Evolutionary conservation across 2,888 invertebrate genomes (phyloP).

Genomic region (Diaperis boleti): DNA sequence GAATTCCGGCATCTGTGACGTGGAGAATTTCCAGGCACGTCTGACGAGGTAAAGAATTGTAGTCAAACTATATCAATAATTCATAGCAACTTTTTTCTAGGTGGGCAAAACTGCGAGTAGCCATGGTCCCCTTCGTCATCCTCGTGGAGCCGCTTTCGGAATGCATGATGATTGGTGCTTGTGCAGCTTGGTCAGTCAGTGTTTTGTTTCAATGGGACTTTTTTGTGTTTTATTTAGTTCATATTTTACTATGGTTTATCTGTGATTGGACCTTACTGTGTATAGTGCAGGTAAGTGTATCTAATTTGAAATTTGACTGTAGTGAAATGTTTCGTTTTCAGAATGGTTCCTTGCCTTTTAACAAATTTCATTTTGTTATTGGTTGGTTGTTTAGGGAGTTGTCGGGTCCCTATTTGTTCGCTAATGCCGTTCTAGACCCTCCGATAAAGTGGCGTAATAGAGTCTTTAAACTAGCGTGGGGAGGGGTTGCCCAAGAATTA

Average conservation of each 20-base stretch:
- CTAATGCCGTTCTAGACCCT: constrained; percentile 88
- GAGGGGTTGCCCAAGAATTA: constrained; percentile 92
- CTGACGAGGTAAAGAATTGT: constrained; percentile 72
- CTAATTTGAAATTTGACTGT: not conserved
- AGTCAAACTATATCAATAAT: too few species aligned
- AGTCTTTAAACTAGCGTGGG: constrained; percentile 93
- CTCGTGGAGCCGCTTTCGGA: constrained; percentile 95
- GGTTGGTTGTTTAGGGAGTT: constrained; percentile 96
- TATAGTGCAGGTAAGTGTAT: constrained; percentile 82
- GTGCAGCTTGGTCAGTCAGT: constrained; percentile 89
- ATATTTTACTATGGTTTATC: constrained; percentile 94
- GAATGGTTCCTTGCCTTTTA: constrained; percentile 93
- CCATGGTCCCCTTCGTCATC: constrained; percentile 94
- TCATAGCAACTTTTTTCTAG: constrained; percentile 70
- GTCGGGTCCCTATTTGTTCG: constrained; percentile 89
- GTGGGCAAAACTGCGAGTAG: constrained; percentile 95
- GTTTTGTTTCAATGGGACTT: constrained; percentile 89
- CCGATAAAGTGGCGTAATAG: constrained; percentile 95
- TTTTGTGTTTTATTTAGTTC: constrained; percentile 91
- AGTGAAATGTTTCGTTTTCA: constrained; percentile 64
- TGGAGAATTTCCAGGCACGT: constrained; percentile 87
- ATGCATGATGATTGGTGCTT: constrained; percentile 93
- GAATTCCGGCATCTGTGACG: constrained; percentile 91
- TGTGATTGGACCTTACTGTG: constrained; percentile 94
- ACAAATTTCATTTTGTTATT: constrained; percentile 91